Evolutionary conservation across 2,113 vertebrate genomes (phyloP).

Genomic region (Rhabdomys dilectus): DNA sequence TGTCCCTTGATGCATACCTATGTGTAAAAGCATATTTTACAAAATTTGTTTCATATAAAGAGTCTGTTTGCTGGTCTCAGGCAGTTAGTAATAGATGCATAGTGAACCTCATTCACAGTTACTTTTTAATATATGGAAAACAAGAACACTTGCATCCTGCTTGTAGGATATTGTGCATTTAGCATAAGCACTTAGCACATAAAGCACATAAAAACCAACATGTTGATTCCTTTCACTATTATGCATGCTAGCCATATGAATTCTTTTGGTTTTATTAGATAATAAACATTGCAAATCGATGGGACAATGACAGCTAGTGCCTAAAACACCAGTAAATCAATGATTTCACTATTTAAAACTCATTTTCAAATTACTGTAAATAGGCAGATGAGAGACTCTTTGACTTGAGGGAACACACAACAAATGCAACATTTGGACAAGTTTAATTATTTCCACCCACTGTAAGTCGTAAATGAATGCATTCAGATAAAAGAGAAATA

Average conservation of each 20-base stretch:
- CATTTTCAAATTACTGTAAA: not conserved
- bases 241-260: not conserved
- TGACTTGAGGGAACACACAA: not conserved
- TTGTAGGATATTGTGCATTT: not conserved
- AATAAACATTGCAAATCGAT: not conserved
- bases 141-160: not conserved
- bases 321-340: not conserved
- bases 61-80: not conserved
- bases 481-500: not conserved
- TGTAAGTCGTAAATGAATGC: not conserved
- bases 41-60: not conserved
- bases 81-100: not conserved
- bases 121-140: not conserved
- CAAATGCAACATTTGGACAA: slow-evolving; percentile 24
- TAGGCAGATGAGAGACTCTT: not conserved
- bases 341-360: not conserved
- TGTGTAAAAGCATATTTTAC: not conserved
- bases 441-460: slow-evolving; percentile 10
- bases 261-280: not conserved
- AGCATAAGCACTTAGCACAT: not conserved
- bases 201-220: not conserved
- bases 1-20: not conserved
- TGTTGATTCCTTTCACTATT: not conserved
- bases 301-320: not conserved
- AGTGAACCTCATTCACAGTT: not conserved